Conservation (phyloP, 2,888 invertebrate species). For the Saturnia japonica region DNA sequence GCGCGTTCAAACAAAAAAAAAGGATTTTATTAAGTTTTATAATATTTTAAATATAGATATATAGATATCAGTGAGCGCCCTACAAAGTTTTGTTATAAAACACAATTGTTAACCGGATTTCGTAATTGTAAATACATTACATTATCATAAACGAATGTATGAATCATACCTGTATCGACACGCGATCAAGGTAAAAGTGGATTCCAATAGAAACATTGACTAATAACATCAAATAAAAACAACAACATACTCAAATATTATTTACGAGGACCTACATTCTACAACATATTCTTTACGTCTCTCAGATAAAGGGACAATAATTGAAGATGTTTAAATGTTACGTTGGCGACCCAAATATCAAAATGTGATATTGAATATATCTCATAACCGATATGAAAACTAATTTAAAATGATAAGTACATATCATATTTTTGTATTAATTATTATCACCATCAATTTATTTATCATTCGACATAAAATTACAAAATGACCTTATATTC, state of each 20-base stretch:
- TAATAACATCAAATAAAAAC: background rate
- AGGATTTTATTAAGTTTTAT: no score
- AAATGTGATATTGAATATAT: no score
- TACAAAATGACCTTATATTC: no score
- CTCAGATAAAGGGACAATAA: no score
- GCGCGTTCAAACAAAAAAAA: no score
- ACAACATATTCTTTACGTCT: no score
- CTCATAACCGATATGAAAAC: background rate
- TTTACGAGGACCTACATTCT: background rate
- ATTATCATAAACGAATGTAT: conserved; percentile 15
- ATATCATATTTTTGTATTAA: no score
- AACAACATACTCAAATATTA: background rate
- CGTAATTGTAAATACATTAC: conserved; percentile 18
- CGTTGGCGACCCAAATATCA: no score
- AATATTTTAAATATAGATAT: no score
- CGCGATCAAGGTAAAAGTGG: conserved; percentile 17
- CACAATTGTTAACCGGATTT: conserved; percentile 15
- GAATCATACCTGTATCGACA: conserved; percentile 20
- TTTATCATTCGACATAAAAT: no score
- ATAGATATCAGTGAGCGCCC: background rate
- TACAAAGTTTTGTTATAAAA: background rate
- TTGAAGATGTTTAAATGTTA: no score
- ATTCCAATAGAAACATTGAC: conserved; percentile 14
- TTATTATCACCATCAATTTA: no score
- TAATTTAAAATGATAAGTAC: background rate